phyloP scores from a whole-genome alignment of 1,140 invertebrate species.

The Platyscapa corneri region DNA sequence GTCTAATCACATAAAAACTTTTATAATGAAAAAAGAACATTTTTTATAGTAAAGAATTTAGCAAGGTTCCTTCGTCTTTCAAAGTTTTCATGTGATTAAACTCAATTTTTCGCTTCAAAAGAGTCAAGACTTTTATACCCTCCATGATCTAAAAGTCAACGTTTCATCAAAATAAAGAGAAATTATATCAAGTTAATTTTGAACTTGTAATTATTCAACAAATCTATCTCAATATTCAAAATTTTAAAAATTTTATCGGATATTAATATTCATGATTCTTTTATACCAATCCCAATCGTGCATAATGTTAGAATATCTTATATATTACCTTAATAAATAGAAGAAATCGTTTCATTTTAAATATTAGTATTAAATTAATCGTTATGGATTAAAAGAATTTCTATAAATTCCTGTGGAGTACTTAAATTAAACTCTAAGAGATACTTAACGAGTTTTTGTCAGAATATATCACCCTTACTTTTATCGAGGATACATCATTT shows the following conservation, averaged over 20 bases:
- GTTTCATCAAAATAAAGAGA: background rate
- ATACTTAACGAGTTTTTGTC: background rate
- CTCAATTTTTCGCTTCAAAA: background rate
- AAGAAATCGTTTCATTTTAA: background rate
- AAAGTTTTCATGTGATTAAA: slow-evolving; percentile 2
- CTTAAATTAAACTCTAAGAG: background rate
- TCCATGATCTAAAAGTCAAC: background rate
- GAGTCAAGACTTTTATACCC: background rate
- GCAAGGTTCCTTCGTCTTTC: background rate
- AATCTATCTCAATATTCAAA: background rate
- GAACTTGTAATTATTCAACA: background rate
- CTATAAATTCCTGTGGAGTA: background rate
- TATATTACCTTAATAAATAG: background rate
- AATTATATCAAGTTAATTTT: background rate
- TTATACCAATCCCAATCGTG: background rate
- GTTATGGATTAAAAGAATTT: too few species aligned
- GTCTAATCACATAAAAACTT: background rate
- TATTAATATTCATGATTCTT: background rate
- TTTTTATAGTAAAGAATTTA: background rate
- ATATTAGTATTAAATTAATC: background rate
- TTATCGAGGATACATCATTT: too few species aligned
- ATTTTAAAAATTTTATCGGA: background rate
- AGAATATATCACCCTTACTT: background rate
- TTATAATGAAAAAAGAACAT: background rate
- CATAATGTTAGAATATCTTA: background rate